These are phyloP conservation scores for Anas platyrhynchos DNA, from an alignment of 2,113 vertebrate species.

Conservation along the genomic window DNA sequence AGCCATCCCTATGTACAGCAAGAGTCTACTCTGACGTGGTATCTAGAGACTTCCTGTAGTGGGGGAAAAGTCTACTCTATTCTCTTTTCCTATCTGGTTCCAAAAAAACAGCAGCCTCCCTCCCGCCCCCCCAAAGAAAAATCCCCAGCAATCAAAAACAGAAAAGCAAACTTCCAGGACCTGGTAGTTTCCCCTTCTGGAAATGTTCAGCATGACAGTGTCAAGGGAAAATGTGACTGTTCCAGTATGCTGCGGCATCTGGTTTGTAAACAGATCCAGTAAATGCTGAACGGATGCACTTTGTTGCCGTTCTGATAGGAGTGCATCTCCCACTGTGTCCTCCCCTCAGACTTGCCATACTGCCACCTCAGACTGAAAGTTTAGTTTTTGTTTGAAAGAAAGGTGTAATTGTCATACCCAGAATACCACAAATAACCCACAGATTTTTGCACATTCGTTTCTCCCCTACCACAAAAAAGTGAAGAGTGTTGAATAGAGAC, in stretches of 20 bases:
- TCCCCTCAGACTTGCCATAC: slow-evolving; percentile 22
- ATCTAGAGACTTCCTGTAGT: slow-evolving; percentile 17
- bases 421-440: slow-evolving; percentile 75
- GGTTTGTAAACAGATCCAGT: slow-evolving; percentile 43
- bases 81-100: not conserved
- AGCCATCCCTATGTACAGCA: not conserved
- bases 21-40: not conserved
- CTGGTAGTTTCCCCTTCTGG: slow-evolving; percentile 9
- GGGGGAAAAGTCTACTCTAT: not conserved
- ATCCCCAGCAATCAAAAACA: not conserved
- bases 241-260: slow-evolving; percentile 13
- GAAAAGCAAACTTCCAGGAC: not conserved
- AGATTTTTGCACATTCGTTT: slow-evolving; percentile 67
- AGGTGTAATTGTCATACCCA: slow-evolving; percentile 52
- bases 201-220: not conserved
- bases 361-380: slow-evolving; percentile 52
- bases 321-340: not conserved
- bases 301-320: not conserved
- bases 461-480: slow-evolving; percentile 73
- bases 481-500: slow-evolving; percentile 72
- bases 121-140: not conserved
- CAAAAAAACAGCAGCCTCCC: not conserved
- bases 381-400: slow-evolving; percentile 58
- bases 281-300: not conserved
- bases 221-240: slow-evolving; percentile 20